Base-by-base conservation (phyloP, 2,113 vertebrate genomes). In the Pachycephala philippinensis region DNA sequence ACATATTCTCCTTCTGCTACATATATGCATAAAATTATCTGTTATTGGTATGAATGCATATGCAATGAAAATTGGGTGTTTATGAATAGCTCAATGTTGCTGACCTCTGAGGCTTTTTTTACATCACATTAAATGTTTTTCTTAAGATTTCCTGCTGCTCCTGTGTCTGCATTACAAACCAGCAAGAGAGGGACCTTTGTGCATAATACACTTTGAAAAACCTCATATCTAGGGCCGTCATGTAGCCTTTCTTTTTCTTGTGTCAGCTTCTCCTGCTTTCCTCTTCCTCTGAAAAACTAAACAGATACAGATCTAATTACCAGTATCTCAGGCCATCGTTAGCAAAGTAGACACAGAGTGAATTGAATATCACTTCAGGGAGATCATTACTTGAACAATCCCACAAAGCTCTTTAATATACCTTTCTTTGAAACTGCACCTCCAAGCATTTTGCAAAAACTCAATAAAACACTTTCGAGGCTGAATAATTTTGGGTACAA, bases 361-460 rank as follows among this genome's bases (percentile, higher is more conserved):
- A 93, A 95, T 77, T 56, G 79, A 90, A 39, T 82, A 79, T n/a
- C 78, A 77, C 75, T 96, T 94, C 59, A 83, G 90, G 91, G 82
- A 94, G 30, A 79, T 74, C 54, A 61, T 95, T 86, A 90, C 23
- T 56, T 83, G 71, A 70, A 79, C 54, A 76, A 85, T 64, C 57
- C 74, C 45, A 82, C 61, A 69, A 83, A 83, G 60, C 18, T 65
- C 68, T 82, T 54, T 69, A 82, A 79, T 54, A 79, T 10, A 91
- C 12, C 39, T 90, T 90, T 72, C 78, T 90, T 65, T 94, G 90
- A 87, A 94, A 72, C 47, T 70, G 35, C 52, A 74, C 13, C 39
- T 63, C 53, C 63, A 87, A 88, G 82, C 75, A 83, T 50, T 94
- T 91, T 70, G 24, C 30, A 80, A 90, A 61, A 88, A 33, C n/a